phyloP scores from a whole-genome alignment of 2,888 invertebrate species.

The Netelia fuscicornis region DNA sequence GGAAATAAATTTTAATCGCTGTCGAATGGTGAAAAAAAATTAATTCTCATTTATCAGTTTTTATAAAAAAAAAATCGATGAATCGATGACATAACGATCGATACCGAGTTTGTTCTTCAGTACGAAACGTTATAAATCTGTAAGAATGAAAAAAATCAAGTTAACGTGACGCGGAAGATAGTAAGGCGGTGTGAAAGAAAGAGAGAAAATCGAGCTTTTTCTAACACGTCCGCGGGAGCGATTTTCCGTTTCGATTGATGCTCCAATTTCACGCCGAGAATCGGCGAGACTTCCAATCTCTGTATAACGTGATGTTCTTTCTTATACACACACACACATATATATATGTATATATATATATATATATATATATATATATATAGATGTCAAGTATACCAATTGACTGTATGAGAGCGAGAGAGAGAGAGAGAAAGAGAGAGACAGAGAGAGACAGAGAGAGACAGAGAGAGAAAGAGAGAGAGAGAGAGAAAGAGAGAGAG shows the following conservation, averaged over 20 bases:
- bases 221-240: background rate
- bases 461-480: background rate
- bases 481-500: background rate
- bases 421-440: background rate
- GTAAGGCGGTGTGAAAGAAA: background rate
- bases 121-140: too few relatives aligned
- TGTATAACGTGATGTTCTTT: slow-evolving; percentile 1
- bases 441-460: background rate
- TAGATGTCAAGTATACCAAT: background rate
- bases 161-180: too few relatives aligned
- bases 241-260: slow-evolving; percentile 8
- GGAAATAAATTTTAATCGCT: too few relatives aligned
- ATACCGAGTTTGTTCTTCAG: too few relatives aligned
- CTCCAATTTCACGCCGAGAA: slow-evolving; percentile 1
- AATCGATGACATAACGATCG: too few relatives aligned
- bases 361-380: too few relatives aligned
- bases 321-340: background rate
- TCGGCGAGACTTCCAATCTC: slow-evolving; percentile 9
- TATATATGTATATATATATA: too few relatives aligned
- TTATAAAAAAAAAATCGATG: too few relatives aligned
- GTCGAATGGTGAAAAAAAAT: too few relatives aligned
- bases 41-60: too few relatives aligned
- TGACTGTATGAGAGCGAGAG: background rate
- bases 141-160: background rate
- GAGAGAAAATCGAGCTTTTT: slow-evolving; percentile 4